Evolutionary conservation across 2,888 invertebrate species (phyloP).

Genomic region (Drosophila neonasuta): DNA sequence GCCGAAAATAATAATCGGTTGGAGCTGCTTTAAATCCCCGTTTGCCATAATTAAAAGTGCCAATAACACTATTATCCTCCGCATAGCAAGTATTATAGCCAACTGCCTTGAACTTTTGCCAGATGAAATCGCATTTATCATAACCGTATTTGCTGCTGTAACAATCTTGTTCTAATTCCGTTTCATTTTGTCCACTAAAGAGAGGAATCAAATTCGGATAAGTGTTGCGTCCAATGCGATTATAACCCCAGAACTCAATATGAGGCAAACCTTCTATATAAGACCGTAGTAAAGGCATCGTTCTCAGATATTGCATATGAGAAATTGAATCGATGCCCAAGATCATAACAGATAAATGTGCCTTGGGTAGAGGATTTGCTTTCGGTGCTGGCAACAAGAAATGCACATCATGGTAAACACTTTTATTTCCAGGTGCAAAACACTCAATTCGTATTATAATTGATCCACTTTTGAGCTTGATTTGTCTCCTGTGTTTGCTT

Average conservation of each 20-base stretch:
- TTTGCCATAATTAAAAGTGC: constrained; percentile 90
- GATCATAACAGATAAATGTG: constrained; percentile 12
- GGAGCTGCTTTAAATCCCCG: constrained; percentile 88
- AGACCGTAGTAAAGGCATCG: constrained; percentile 3
- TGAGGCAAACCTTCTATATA: constrained; percentile 6
- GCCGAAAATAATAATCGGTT: constrained; percentile 91
- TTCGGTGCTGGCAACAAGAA: background rate
- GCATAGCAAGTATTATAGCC: constrained; percentile 78
- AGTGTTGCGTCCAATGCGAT: constrained; percentile 11
- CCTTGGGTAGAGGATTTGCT: background rate
- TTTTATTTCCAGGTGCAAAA: background rate
- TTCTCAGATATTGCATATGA: constrained; percentile 16
- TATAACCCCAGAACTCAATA: constrained; percentile 28
- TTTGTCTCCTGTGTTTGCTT: background rate
- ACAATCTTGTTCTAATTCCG: background rate
- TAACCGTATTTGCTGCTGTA: background rate
- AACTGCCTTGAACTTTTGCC: constrained; percentile 7
- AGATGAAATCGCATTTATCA: constrained; percentile 9
- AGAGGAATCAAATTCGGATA: constrained; percentile 21
- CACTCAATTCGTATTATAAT: constrained; percentile 1
- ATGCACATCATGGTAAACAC: constrained; percentile 22
- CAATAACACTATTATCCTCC: constrained; percentile 90
- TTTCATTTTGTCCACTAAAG: constrained; percentile 7
- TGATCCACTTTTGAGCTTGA: background rate
- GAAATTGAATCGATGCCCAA: constrained; percentile 22